These are phyloP conservation scores for Cyanoderma ruficeps DNA, from an alignment of 2,113 vertebrate genomes.

Conservation along the genomic window DNA sequence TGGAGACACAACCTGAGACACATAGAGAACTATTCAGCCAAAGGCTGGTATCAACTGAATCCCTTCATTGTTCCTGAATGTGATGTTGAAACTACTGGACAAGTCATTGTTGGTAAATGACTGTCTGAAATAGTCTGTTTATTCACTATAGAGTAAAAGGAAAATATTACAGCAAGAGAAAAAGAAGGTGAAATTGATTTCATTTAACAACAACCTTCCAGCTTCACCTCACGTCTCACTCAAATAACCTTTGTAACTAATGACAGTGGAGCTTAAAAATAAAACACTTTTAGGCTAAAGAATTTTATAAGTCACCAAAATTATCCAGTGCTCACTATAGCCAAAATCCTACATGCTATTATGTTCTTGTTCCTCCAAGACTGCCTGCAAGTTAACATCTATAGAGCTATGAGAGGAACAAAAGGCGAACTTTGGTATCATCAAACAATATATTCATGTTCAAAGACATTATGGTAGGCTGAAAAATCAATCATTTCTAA, in stretches of 20 bases:
- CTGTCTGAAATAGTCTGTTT: conserved; percentile 10
- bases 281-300: conserved; percentile 49
- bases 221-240: neutral
- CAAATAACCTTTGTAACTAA: conserved; percentile 61
- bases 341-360: conserved; percentile 54
- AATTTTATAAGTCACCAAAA: conserved; percentile 54
- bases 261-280: conserved; percentile 51
- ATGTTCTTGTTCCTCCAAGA: neutral
- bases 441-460: conserved; percentile 27
- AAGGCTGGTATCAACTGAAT: neutral
- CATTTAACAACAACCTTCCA: conserved; percentile 59
- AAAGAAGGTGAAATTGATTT: conserved; percentile 61
- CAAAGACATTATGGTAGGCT: neutral
- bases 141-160: conserved; percentile 28
- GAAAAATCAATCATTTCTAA: conserved; percentile 39
- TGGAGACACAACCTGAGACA: neutral
- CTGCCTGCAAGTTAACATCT: conserved; percentile 31
- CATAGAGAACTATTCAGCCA: neutral
- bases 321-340: conserved; percentile 53
- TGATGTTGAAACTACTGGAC: neutral
- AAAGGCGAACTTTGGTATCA: neutral
- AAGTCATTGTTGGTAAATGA: conserved; percentile 36
- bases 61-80: neutral
- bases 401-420: neutral
- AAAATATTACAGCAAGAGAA: conserved; percentile 46